A percentile compares a stretch with the other conserved stretches of the same genome.
phyloP scores from a whole-genome alignment of 1,140 invertebrate species.

The Zaprionus ghesquierei region DNA sequence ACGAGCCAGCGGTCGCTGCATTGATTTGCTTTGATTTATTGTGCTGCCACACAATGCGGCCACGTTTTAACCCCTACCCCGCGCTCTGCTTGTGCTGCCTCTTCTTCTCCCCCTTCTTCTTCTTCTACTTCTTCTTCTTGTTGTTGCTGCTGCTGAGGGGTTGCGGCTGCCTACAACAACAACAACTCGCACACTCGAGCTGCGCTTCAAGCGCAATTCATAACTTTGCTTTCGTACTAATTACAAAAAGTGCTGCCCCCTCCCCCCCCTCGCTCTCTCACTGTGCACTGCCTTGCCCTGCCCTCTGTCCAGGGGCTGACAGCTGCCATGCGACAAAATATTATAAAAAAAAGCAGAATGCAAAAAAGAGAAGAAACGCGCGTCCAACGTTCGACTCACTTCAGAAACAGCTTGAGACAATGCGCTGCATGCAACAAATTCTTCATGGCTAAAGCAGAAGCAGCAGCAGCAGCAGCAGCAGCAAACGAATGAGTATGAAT shows the following conservation, averaged over 20 bases:
- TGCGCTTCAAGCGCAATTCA: slow-evolving; percentile 71
- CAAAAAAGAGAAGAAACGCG: slow-evolving; percentile 1
- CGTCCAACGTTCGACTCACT: slow-evolving; percentile 57
- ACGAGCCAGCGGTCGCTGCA: slow-evolving; percentile 43
- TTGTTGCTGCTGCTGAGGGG: slow-evolving; percentile 12
- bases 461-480: background rate
- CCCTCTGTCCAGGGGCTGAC: slow-evolving; percentile 23
- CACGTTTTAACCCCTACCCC: slow-evolving; percentile 45
- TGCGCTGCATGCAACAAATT: slow-evolving; percentile 69
- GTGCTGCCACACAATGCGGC: slow-evolving; percentile 60
- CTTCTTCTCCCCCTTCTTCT: background rate
- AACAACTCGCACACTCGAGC: slow-evolving; percentile 55
- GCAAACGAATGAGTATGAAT: slow-evolving; percentile 11
- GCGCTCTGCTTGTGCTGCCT: background rate
- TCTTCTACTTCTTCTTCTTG: background rate
- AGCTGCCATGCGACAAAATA: slow-evolving; percentile 45
- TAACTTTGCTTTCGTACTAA: slow-evolving; percentile 77
- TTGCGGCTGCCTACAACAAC: slow-evolving; percentile 30
- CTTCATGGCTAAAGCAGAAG: slow-evolving; percentile 21
- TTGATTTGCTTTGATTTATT: slow-evolving; percentile 82
- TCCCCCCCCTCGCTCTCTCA: background rate
- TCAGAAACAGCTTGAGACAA: slow-evolving; percentile 76
- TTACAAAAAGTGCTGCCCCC: slow-evolving; percentile 69
- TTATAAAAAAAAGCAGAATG: background rate
- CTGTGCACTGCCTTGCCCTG: background rate